Evolutionary conservation across 2,113 vertebrate genomes (phyloP).

Genomic region (Camelus dromedarius): DNA sequence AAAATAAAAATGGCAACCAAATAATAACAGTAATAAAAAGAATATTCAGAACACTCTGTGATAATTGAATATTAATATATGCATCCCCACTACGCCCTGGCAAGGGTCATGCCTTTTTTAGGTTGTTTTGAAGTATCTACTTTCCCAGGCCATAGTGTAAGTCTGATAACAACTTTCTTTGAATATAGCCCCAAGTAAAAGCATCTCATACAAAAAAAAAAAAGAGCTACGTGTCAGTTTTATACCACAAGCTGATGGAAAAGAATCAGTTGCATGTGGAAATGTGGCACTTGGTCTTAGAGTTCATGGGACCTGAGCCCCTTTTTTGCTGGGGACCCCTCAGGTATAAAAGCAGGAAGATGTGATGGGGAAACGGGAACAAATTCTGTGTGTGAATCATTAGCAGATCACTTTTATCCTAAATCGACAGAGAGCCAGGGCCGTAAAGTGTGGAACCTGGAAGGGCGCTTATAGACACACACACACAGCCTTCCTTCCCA

Average conservation of each 20-base stretch:
- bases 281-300: rapidly evolving
- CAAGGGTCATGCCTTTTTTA: background rate
- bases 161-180: slow-evolving; percentile 1
- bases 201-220: background rate
- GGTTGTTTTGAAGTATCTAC: background rate
- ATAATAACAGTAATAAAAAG: background rate
- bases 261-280: rapidly evolving
- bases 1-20: too few relatives aligned
- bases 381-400: rapidly evolving
- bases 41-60: background rate
- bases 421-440: rapidly evolving
- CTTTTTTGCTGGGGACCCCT: background rate
- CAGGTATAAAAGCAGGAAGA: background rate
- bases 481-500: background rate
- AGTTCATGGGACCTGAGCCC: background rate
- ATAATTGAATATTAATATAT: background rate
- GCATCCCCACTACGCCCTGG: background rate
- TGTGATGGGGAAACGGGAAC: background rate
- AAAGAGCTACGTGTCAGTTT: too few relatives aligned
- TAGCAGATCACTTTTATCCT: background rate
- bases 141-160: background rate
- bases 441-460: background rate
- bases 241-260: background rate
- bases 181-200: background rate
- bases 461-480: background rate